Conservation (phyloP, 2,797 vertebrate genomes). For the Premnoplex brunnescens region DNA sequence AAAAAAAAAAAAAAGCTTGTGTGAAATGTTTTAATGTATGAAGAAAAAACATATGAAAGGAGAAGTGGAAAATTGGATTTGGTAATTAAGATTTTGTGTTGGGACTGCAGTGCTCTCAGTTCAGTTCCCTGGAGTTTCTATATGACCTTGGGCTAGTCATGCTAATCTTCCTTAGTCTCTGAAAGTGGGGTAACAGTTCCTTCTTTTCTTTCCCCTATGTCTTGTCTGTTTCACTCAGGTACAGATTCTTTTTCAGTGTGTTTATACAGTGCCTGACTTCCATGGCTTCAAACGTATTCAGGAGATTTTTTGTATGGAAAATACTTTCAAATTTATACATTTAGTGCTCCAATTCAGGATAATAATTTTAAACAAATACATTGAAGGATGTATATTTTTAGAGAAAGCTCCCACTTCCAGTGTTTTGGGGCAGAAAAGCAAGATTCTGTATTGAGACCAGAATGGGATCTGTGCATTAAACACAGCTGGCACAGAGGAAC, state of each 20-base stretch:
- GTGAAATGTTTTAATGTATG: neutral
- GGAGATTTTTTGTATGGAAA: neutral
- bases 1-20: neutral
- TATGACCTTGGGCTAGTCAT: neutral
- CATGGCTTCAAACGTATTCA: neutral
- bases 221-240: neutral
- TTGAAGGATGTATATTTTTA: neutral
- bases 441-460: neutral
- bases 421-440: neutral
- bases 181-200: neutral
- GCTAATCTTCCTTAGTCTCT: neutral
- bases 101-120: neutral
- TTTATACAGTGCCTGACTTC: neutral
- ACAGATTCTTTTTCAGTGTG: neutral
- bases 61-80: constrained; percentile 25
- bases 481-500: neutral
- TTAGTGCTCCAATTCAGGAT: neutral
- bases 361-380: neutral
- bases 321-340: neutral
- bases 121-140: neutral
- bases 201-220: neutral
- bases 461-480: neutral
- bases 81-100: constrained; percentile 27
- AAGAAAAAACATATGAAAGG: neutral
- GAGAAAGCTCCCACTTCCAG: neutral